A percentile compares a stretch with the other conserved stretches of the same genome.
Conservation (phyloP, 2,113 vertebrate species). For the Saguinus midas region DNA sequence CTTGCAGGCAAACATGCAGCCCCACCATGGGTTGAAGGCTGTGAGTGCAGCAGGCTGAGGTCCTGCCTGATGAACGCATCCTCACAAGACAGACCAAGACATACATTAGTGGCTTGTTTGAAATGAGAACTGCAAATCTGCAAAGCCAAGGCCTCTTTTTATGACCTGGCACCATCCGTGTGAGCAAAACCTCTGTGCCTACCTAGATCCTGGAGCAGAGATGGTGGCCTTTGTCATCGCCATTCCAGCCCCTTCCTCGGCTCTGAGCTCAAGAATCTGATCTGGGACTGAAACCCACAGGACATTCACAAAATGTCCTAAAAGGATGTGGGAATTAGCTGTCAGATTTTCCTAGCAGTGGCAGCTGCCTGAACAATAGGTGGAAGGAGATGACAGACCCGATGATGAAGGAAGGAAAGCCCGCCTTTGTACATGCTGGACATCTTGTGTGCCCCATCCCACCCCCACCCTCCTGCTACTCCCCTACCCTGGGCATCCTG, state of each 20-base stretch:
- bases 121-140: neutral
- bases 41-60: neutral
- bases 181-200: neutral
- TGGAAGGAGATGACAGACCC: conserved; percentile 77
- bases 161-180: neutral
- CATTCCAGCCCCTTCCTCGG: accelerated
- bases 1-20: neutral
- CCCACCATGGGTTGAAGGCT: neutral
- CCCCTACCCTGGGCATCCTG: neutral
- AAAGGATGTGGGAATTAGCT: conserved; percentile 51
- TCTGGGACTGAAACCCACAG: neutral
- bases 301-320: neutral
- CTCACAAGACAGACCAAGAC: neutral
- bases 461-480: accelerated
- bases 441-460: neutral
- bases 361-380: conserved; percentile 78
- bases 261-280: neutral
- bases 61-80: neutral
- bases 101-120: accelerated
- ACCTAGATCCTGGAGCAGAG: neutral
- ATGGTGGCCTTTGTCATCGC: neutral
- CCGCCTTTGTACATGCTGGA: neutral
- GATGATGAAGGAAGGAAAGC: conserved; percentile 74
- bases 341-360: conserved; percentile 57
- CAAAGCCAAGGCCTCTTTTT: neutral